A percentile compares a stretch with the other conserved stretches of the same genome.
Evolutionary conservation across 2,888 invertebrate species (phyloP).

Genomic region (Boloria euphrosyne): DNA sequence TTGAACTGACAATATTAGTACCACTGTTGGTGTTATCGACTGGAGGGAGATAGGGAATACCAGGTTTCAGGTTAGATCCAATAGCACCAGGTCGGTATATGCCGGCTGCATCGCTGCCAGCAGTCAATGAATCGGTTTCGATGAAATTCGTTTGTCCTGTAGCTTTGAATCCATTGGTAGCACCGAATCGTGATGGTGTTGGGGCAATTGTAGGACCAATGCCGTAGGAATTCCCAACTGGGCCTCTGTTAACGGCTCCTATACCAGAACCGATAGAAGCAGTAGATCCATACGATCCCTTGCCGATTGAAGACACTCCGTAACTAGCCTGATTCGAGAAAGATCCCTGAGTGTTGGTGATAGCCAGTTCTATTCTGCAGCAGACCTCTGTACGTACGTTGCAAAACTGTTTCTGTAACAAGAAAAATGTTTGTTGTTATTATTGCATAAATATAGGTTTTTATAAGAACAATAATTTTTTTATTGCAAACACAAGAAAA

Average conservation of each 20-base stretch:
- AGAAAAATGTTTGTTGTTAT: not conserved
- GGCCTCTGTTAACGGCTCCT: slow-evolving; percentile 36
- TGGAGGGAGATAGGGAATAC: slow-evolving; percentile 76
- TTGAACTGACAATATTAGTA: slow-evolving; percentile 56
- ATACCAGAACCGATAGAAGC: slow-evolving; percentile 44
- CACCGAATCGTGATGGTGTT: slow-evolving; percentile 47
- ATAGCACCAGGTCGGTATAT: slow-evolving; percentile 62
- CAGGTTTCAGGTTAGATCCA: slow-evolving; percentile 65
- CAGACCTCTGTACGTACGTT: slow-evolving; percentile 72
- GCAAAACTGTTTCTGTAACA: slow-evolving; percentile 76
- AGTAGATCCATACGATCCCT: slow-evolving; percentile 34
- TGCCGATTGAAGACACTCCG: slow-evolving; percentile 25
- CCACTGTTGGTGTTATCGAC: slow-evolving; percentile 59
- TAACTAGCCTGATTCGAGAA: slow-evolving; percentile 48
- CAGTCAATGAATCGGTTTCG: slow-evolving; percentile 63
- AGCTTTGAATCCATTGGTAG: slow-evolving; percentile 54
- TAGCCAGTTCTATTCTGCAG: slow-evolving; percentile 69
- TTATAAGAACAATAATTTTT: too few relatives aligned
- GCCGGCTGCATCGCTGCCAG: slow-evolving; percentile 63
- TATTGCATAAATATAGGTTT: too few relatives aligned
- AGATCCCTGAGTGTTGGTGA: slow-evolving; percentile 50
- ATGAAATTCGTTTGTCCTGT: slow-evolving; percentile 63
- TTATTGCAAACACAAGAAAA: too few relatives aligned
- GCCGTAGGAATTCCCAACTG: slow-evolving; percentile 13
- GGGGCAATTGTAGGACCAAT: slow-evolving; percentile 43